Evolutionary conservation across 1,140 invertebrate genomes (phyloP), one percentile per base, ranked within the genome.

Genomic region (Plutomurus gul): DNA sequence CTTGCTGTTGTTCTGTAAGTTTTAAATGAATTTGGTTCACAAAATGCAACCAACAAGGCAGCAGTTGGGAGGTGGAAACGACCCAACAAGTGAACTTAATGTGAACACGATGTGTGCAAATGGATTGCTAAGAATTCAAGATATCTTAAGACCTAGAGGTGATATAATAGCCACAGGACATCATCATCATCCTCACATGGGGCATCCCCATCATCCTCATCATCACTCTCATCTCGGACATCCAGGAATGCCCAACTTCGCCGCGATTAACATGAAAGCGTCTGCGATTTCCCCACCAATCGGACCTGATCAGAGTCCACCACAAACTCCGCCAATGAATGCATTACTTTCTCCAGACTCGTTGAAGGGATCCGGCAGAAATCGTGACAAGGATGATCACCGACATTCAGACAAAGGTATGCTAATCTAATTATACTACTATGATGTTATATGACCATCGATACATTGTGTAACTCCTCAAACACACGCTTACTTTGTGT

Each of bases 271-370:
- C 33, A 79, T 83, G 75, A 83, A 83, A 76, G 46, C 77, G 13
- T 80, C 82, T 25, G 71, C 77, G 13, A 82, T 83, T 39, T 83
- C 82, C 49, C 82, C 82, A 40, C 82, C 82, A 25, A 82, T 83
- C 22, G 82, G 82, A 40, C 60, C 80, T 10, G 82, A 83, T 78
- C 82, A 83, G 43, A 82, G 80, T 79, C 82, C 82, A 33, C 82
- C 82, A n/a, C 80, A 78, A 20, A 83, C 82, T 36, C 82, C 82
- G 43, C 82, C 82, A 49, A 78, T 82, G 78, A 73, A 39, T 18
- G 74, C 77, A 7, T 22, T 80, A 4, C 77, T 81, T 72, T 83
- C 82, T 11, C 75, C 80, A 0, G 75, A 82, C 27, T 77, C 77
- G 25, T 13, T 79, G 0, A 82, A 82, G 27, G 77, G 80, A 36